Base-by-base conservation (phyloP, 2,113 vertebrate genomes). In the Pollimyrus isidori region DNA sequence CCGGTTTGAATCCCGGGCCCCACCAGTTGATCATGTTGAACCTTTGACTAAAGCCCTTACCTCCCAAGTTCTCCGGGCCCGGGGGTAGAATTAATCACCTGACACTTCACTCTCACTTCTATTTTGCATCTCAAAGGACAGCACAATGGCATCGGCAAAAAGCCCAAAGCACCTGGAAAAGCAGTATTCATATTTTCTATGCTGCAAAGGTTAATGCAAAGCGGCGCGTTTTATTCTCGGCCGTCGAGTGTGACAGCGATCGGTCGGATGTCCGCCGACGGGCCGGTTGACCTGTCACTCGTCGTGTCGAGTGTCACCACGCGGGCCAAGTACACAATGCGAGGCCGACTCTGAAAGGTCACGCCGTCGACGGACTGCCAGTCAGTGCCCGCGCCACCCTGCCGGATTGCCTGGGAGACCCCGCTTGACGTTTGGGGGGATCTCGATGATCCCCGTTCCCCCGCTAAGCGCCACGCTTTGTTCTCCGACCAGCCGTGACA, bases 311-410 rank as follows among this genome's bases (percentile, higher is more conserved):
- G 48, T 48, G 11, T 58, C 58, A 13, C 76, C 46, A 76, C 48
- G 82, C 11, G 73, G 26, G 69, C 65, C 88, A 56, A 89, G 82
- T 46, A 39, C 65, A 56, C 35, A 39, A 86, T 23, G 69, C 89
- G n/a, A 53, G 86, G 87, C 88, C 90, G 91, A 90, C 87, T 90
- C 23, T 15, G 46, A 93, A 93, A 94, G 92, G 92, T 93, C 89
- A 86, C 46, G 90, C 88, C 89, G 90, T 89, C 87, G 89, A 5
- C 26, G 42, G 52, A 80, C 91, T 83, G 87, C 45, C 73, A 76
- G 88, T 87, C 56, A 86, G 86, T 48, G 80, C 26, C 50, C 91
- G 62, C 85, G 89, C 90, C 89, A 90, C 45, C 86, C 89, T 89
- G 39, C 49, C 76, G 89, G 73, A 91, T 91, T 90, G 90, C 87